phyloP scores from a whole-genome alignment of 2,797 vertebrate species.

The Nothura maculosa region DNA sequence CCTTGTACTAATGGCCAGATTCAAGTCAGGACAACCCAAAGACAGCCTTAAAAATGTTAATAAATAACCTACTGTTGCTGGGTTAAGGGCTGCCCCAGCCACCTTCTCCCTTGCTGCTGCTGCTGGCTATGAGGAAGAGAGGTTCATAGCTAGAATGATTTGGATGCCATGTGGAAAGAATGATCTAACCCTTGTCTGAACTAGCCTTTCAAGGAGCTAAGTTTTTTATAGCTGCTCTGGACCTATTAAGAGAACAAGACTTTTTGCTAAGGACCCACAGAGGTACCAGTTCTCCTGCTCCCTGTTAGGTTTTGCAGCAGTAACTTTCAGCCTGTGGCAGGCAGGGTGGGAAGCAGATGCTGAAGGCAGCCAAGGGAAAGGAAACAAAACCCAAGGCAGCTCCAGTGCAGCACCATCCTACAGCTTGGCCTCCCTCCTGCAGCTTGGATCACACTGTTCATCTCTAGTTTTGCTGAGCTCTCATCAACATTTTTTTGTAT shows the following conservation, averaged over 20 bases:
- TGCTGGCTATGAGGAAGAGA: not conserved
- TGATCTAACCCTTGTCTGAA: not conserved
- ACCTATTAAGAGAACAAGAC: not conserved
- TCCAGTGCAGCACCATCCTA: too few species aligned
- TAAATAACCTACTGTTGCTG: not conserved
- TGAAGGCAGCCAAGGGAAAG: not conserved
- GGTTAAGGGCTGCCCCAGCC: not conserved
- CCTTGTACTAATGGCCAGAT: rapidly evolving
- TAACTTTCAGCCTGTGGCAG: not conserved
- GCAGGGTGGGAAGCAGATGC: not conserved
- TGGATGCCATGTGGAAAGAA: not conserved
- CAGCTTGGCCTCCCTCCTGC: not conserved
- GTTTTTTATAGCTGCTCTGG: not conserved
- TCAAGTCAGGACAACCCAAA: not conserved
- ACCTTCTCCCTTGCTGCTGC: not conserved
- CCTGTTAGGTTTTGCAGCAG: too few species aligned
- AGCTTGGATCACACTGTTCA: rapidly evolving
- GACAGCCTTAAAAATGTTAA: rapidly evolving
- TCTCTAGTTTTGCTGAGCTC: not conserved
- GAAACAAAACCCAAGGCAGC: too few species aligned
- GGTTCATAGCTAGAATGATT: not conserved
- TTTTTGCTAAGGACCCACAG: rapidly evolving
- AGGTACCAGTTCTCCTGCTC: not conserved
- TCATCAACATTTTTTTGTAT: too few species aligned
- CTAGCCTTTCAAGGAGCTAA: not conserved